A percentile compares a stretch with the other conserved stretches of the same genome.
These are phyloP conservation scores for Theristicus caerulescens DNA, from an alignment of 2,113 vertebrate species.

Conservation along the genomic window DNA sequence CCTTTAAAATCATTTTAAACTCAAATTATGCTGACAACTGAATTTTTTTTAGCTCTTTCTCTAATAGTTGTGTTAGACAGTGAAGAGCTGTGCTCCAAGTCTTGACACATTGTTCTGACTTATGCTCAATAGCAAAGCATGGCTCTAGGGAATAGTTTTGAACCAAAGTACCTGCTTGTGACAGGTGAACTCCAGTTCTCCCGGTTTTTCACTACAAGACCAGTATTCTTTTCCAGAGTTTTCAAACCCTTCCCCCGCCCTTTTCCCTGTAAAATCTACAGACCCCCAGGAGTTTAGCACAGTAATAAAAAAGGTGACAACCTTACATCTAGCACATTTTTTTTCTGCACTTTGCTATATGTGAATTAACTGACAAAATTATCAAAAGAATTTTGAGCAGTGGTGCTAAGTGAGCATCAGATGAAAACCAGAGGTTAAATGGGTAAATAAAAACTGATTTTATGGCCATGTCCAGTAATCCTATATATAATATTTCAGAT, in stretches of 20 bases:
- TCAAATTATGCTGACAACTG: slow-evolving; percentile 65
- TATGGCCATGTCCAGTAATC: not conserved
- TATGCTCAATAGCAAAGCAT: slow-evolving; percentile 51
- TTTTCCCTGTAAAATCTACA: slow-evolving; percentile 20
- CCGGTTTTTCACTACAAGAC: slow-evolving; percentile 63
- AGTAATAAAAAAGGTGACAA: slow-evolving; percentile 51
- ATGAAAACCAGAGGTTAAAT: not conserved
- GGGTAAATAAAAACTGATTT: slow-evolving; percentile 25
- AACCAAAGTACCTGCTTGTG: slow-evolving; percentile 69
- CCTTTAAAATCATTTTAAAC: slow-evolving; percentile 67
- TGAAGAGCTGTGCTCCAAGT: slow-evolving; percentile 52
- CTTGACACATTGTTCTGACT: slow-evolving; percentile 67
- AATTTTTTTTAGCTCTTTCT: slow-evolving; percentile 61
- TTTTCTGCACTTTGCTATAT: slow-evolving; percentile 18
- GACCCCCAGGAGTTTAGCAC: not conserved
- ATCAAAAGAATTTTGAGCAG: not conserved
- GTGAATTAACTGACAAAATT: slow-evolving; percentile 53
- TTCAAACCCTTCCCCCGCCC: not conserved
- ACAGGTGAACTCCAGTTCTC: slow-evolving; percentile 69
- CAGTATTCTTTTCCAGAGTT: slow-evolving; percentile 60
- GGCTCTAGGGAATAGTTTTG: slow-evolving; percentile 60
- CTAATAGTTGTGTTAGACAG: slow-evolving; percentile 64
- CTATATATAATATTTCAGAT: slow-evolving; percentile 17
- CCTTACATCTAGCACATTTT: slow-evolving; percentile 18
- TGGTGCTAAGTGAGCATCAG: not conserved